These are phyloP conservation scores for Drosophila elegans DNA, from an alignment of 1,140 invertebrate genomes.

Conservation along the genomic window DNA sequence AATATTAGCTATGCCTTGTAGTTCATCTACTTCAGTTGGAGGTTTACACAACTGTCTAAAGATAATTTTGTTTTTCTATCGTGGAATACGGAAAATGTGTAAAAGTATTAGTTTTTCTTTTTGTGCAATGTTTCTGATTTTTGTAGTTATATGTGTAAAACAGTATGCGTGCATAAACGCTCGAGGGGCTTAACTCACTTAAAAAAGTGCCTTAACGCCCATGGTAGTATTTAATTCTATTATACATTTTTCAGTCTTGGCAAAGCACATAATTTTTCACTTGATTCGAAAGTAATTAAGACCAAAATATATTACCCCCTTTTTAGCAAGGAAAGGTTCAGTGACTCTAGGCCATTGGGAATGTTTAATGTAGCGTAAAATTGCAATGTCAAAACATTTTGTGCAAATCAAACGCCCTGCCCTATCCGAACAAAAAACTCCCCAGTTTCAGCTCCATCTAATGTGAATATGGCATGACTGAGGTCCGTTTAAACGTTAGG, in stretches of 20 bases:
- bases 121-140: no score
- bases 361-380: slow-evolving; percentile 76
- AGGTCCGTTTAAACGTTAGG: slow-evolving; percentile 47
- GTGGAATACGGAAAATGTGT: no score
- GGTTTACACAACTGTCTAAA: background rate
- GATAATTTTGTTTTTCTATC: background rate
- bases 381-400: slow-evolving; percentile 60
- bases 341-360: slow-evolving; percentile 37
- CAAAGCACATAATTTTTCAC: no score
- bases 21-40: background rate
- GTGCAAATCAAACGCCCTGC: slow-evolving; percentile 49
- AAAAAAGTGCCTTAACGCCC: no score
- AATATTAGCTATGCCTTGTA: background rate
- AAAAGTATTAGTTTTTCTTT: no score
- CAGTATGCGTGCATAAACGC: no score
- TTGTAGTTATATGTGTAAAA: no score
- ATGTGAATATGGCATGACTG: slow-evolving; percentile 72
- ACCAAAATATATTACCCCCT: background rate
- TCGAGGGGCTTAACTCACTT: no score
- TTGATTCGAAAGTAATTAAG: slow-evolving; percentile 12
- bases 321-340: slow-evolving; percentile 21
- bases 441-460: slow-evolving; percentile 41
- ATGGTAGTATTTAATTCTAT: no score
- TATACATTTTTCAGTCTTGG: no score
- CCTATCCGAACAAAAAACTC: slow-evolving; percentile 1